Percentiles rank a stretch among this genome's conserved stretches.
phyloP scores from a whole-genome alignment of 2,113 vertebrate species.

The Paracanthobrama guichenoti region DNA sequence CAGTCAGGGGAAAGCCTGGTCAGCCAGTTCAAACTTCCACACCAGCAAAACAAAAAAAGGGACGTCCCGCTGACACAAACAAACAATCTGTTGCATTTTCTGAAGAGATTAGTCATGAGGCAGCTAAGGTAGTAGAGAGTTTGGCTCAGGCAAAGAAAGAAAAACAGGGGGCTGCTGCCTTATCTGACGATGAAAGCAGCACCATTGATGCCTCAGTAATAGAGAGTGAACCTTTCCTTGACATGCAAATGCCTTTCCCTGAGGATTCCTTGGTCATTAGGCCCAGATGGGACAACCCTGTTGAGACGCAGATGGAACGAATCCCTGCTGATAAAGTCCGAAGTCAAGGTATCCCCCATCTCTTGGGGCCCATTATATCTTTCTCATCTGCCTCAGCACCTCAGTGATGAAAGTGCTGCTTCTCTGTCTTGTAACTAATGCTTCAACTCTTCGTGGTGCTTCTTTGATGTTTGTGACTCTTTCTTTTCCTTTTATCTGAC shows the following conservation, averaged over 20 bases:
- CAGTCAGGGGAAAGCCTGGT: constrained; percentile 83
- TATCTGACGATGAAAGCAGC: constrained; percentile 93
- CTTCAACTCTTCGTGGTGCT: constrained; percentile 77
- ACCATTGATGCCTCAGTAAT: constrained; percentile 91
- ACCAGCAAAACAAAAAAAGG: constrained; percentile 82
- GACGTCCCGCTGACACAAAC: constrained; percentile 79
- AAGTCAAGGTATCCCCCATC: constrained; percentile 96
- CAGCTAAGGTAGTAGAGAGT: constrained; percentile 91
- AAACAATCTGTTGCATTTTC: constrained; percentile 91
- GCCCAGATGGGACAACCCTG: constrained; percentile 95
- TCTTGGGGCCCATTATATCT: constrained; percentile 84
- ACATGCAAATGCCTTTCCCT: constrained; percentile 86
- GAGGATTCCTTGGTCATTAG: constrained; percentile 96
- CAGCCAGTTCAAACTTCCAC: constrained; percentile 67
- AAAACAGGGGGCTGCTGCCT: constrained; percentile 74
- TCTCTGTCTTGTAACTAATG: constrained; percentile 78
- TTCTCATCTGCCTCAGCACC: constrained; percentile 83
- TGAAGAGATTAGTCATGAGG: constrained; percentile 95
- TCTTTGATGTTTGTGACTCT: constrained; percentile 79
- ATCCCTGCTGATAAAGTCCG: constrained; percentile 94
- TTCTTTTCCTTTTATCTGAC: constrained; percentile 71
- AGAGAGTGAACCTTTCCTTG: constrained; percentile 87
- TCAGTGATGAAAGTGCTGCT: constrained; percentile 78
- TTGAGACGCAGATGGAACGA: constrained; percentile 99
- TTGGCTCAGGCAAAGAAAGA: constrained; percentile 89